A percentile compares a stretch with the other conserved stretches of the same genome.
Conservation (phyloP, 2,797 vertebrate species). For the Protonibea diacanthus region DNA sequence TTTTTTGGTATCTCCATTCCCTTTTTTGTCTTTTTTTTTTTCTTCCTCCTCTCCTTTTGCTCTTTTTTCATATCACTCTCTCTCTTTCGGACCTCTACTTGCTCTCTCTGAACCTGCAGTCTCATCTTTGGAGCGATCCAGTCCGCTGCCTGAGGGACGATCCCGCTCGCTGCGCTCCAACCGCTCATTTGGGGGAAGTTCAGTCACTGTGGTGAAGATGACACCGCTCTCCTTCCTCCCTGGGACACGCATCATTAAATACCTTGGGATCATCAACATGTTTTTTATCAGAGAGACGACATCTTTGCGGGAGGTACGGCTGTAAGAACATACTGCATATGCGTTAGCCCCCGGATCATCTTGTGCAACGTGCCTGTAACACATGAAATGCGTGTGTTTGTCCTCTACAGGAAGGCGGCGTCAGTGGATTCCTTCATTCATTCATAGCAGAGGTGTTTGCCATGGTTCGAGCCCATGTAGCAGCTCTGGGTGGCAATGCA, state of each 20-base stretch:
- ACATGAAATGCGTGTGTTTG: conserved; percentile 18
- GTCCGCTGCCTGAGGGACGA: conserved; percentile 91
- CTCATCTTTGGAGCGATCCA: conserved; percentile 92
- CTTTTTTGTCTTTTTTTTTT: conserved; percentile 18
- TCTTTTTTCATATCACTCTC: conserved; percentile 10
- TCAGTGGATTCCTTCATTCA: conserved; percentile 96
- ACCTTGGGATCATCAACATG: conserved; percentile 99
- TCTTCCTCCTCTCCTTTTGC: conserved; percentile 15
- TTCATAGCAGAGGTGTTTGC: conserved; percentile 99
- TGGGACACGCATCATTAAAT: conserved; percentile 95
- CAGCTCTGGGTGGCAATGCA: conserved; percentile 97
- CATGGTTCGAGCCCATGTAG: conserved; percentile 97
- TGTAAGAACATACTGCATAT: background rate
- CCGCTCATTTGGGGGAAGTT: conserved; percentile 85
- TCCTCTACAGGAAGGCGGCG: conserved; percentile 92
- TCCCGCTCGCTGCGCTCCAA: conserved; percentile 89
- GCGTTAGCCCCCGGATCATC: background rate
- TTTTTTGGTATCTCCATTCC: conserved; percentile 68
- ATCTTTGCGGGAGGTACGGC: conserved; percentile 94
- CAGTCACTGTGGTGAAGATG: conserved; percentile 97
- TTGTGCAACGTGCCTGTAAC: background rate
- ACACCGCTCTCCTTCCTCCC: conserved; percentile 97
- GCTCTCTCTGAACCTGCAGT: conserved; percentile 80
- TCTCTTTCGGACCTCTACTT: conserved; percentile 38
- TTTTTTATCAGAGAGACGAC: conserved; percentile 99